A percentile compares a stretch with the other conserved stretches of the same genome.
These are phyloP conservation scores for Drosophila setifemur DNA, from an alignment of 1,140 invertebrate species.

Conservation along the genomic window DNA sequence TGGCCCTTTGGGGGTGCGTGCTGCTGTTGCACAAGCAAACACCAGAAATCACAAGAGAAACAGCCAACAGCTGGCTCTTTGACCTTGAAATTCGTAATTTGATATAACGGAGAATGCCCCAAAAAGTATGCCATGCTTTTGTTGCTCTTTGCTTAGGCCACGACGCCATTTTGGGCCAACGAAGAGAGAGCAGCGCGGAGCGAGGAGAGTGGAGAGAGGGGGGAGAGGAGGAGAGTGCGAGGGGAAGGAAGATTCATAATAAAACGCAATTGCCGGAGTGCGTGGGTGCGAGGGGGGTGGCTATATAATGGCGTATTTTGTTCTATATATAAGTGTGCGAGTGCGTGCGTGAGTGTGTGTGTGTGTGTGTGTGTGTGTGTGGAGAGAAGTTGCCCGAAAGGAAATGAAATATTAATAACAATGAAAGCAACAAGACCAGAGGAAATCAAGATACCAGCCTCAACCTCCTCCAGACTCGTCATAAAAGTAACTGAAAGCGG, in stretches of 20 bases:
- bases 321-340: no score
- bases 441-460: constrained; percentile 21
- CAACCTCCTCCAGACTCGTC: background rate
- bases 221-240: background rate
- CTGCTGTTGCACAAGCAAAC: background rate
- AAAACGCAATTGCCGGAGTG: constrained; percentile 45
- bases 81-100: constrained; percentile 75
- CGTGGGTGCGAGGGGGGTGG: background rate
- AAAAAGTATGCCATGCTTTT: constrained; percentile 6
- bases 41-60: background rate
- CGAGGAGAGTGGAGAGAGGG: no score
- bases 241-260: constrained; percentile 7
- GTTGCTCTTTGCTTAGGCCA: constrained; percentile 21
- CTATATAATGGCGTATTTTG: no score
- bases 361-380: background rate
- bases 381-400: constrained; percentile 15
- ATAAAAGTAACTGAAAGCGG: constrained; percentile 55
- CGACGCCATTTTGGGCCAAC: constrained; percentile 37
- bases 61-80: constrained; percentile 55
- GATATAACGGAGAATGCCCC: constrained; percentile 41
- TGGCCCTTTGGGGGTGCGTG: constrained; percentile 11
- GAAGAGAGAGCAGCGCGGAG: no score
- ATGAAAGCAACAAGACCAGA: constrained; percentile 48
- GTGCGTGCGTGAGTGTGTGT: background rate
- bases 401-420: constrained; percentile 63